Base-by-base conservation (phyloP, 2,113 vertebrate genomes). In the Epinephelus cyanopodus region DNA sequence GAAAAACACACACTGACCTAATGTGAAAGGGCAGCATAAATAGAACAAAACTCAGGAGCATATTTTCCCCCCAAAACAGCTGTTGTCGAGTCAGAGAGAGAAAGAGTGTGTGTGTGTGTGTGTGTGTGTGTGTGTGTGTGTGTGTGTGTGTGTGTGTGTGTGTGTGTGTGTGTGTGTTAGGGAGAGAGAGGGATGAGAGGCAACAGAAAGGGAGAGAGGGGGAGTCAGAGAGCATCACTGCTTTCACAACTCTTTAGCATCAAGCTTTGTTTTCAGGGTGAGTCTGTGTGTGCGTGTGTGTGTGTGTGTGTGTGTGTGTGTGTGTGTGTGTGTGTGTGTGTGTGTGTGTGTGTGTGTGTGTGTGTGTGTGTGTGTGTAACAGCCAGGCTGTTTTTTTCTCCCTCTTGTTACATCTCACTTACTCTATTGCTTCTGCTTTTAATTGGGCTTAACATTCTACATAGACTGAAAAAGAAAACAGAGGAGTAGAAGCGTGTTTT, bases 191-290 rank as follows among this genome's bases (percentile, higher is more conserved):
- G 45, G 21, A 37, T 3, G 33, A 37, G 48, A 54, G 50, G 23
- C 45, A 53, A 47, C 7, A 71, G 25, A 18, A 27, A 10, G 18
- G 58, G 48, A 61, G 68, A 62, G 67, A 33, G 23, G 6, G 67
- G 19, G 48, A 73, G 77, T 53, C 45, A 77, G 60, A 61, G 74
- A 75, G 82, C 70, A 75, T 78, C 64, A 17, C 69, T 62, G 82
- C 86, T 66, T 52, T 88, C 87, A 85, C 56, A 76, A 72, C 5
- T 0, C 70, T 67, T 88, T 72, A 85, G 18, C 83, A 60, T 88
- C 87, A 88, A 84, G 77, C 69, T 60, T 4, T 1, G 86, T 81
- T 84, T 77, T 42, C 53, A 0, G 61, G 18, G 18, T 58, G 33
- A 7, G 33, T 37, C 6, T 37, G 33, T 37, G 33, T 37, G 33